Percentiles rank a stretch among this genome's conserved stretches.
phyloP scores from a whole-genome alignment of 2,113 vertebrate genomes.

The Sitta europaea region DNA sequence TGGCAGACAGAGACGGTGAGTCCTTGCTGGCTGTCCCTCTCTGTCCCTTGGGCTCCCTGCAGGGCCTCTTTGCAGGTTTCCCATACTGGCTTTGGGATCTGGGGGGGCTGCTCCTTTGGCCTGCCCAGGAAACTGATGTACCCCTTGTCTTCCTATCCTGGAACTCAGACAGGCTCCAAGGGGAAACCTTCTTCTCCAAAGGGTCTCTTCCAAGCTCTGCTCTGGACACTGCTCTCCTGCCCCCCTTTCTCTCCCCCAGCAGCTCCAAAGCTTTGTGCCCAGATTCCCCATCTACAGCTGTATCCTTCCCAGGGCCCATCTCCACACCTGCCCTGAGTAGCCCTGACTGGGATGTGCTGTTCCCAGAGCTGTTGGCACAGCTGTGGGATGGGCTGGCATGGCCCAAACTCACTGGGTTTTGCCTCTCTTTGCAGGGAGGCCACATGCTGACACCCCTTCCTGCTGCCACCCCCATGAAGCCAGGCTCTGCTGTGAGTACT shows the following conservation, averaged over 20 bases:
- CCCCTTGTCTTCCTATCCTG: neutral
- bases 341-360: neutral
- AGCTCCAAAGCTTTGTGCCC: neutral
- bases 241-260: neutral
- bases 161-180: neutral
- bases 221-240: neutral
- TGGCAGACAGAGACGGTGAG: constrained; percentile 98
- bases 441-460: constrained; percentile 94
- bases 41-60: neutral
- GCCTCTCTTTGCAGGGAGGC: constrained; percentile 81
- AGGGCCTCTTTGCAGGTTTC: neutral
- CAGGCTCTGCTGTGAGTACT: constrained; percentile 95
- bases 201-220: neutral
- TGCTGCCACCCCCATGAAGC: constrained; percentile 89
- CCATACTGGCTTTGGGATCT: neutral
- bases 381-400: neutral
- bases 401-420: neutral
- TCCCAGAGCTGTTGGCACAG: neutral
- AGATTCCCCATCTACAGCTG: neutral
- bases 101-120: neutral
- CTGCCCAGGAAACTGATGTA: neutral
- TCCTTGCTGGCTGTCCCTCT: neutral
- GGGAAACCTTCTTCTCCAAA: neutral
- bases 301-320: neutral
- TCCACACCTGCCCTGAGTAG: neutral